phyloP scores from a whole-genome alignment of 1,140 invertebrate species.

The Penaeus japonicus region DNA sequence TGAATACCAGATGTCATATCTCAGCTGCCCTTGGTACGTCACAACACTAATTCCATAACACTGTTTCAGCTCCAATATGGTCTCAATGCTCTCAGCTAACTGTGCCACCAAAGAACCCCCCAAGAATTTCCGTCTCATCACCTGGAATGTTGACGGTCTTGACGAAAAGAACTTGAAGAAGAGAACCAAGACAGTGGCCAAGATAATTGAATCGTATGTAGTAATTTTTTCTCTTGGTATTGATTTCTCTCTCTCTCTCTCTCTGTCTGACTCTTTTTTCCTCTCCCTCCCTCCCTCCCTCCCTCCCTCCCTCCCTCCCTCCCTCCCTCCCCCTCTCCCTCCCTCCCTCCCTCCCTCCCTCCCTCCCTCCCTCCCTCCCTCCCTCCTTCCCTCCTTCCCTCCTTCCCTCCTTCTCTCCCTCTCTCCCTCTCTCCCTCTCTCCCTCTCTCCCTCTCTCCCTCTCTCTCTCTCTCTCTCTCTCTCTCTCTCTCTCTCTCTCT shows the following conservation, averaged over 20 bases:
- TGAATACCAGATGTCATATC: too few relatives aligned
- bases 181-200: constrained; percentile 68
- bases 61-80: constrained; percentile 24
- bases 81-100: constrained; percentile 13
- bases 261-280: not conserved
- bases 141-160: constrained; percentile 75
- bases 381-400: too few relatives aligned
- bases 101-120: constrained; percentile 61
- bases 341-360: too few relatives aligned
- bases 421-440: too few relatives aligned
- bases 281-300: not conserved
- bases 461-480: too few relatives aligned
- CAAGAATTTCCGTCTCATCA: constrained; percentile 64
- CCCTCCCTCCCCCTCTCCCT: not conserved
- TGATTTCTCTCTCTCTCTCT: not conserved
- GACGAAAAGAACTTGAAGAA: constrained; percentile 68
- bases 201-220: constrained; percentile 67
- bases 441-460: too few relatives aligned
- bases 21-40: too few relatives aligned
- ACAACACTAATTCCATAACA: not conserved
- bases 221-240: not conserved
- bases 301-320: not conserved
- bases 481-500: too few relatives aligned
- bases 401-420: too few relatives aligned
- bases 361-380: too few relatives aligned